Conservation (phyloP, 2,797 vertebrate species). For the Chaunax sp. region DNA sequence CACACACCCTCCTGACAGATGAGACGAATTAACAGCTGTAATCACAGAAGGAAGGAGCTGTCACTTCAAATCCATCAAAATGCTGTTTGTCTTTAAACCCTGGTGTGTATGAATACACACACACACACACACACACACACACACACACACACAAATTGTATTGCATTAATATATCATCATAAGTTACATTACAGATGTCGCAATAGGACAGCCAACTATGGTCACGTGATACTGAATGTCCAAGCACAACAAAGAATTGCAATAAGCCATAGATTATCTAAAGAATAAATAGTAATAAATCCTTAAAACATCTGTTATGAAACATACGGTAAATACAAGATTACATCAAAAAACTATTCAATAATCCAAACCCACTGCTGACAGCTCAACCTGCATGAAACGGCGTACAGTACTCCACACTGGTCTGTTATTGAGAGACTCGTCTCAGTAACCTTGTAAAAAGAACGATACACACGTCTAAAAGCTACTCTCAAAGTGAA, state of each 20-base stretch:
- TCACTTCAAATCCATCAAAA: slow-evolving; percentile 63
- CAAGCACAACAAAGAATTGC: no score
- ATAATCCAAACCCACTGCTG: slow-evolving; percentile 1
- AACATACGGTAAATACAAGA: background rate
- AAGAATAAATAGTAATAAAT: no score
- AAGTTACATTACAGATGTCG: slow-evolving; percentile 1
- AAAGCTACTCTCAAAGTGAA: slow-evolving; percentile 22
- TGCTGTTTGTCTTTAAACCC: slow-evolving; percentile 38
- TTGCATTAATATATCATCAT: slow-evolving; percentile 16
- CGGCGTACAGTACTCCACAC: background rate
- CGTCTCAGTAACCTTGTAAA: no score
- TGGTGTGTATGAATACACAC: background rate
- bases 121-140: background rate
- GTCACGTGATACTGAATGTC: background rate
- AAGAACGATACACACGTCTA: background rate
- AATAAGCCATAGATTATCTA: slow-evolving; percentile 3
- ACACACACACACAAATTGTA: slow-evolving; percentile 1
- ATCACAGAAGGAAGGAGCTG: slow-evolving; percentile 66
- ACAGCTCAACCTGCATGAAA: background rate
- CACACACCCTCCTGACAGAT: slow-evolving; percentile 66
- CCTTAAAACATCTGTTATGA: no score
- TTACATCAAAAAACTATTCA: background rate
- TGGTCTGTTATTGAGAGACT: background rate
- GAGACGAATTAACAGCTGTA: slow-evolving; percentile 75
- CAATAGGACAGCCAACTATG: background rate